Conservation (phyloP, 2,797 vertebrate species). For the Allobates femoralis region DNA sequence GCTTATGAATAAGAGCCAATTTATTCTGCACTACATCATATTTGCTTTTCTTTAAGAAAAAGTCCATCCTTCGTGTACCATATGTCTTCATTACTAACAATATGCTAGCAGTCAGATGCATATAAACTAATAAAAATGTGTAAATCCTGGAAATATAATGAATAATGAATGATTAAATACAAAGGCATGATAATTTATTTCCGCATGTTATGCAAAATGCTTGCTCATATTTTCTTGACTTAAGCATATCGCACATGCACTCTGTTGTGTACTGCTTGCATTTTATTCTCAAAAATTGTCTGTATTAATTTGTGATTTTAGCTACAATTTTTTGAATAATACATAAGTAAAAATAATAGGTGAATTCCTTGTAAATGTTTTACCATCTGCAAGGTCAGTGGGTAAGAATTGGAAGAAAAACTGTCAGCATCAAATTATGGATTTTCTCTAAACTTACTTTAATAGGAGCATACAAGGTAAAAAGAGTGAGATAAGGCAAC, state of each 20-base stretch:
- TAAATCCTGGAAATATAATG: conserved; percentile 23
- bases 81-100: conserved; percentile 45
- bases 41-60: conserved; percentile 42
- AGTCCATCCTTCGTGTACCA: conserved; percentile 17
- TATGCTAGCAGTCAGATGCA: conserved; percentile 34
- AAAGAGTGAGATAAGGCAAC: not conserved
- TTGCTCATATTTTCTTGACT: conserved; percentile 16
- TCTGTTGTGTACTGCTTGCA: not conserved
- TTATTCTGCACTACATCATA: conserved; percentile 27
- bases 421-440: not conserved
- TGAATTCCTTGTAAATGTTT: not conserved
- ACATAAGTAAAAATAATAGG: not conserved
- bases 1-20: conserved; percentile 39
- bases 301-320: conserved; percentile 21
- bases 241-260: not conserved
- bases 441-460: not conserved
- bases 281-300: conserved; percentile 22
- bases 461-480: not conserved
- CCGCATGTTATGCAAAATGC: conserved; percentile 20
- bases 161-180: conserved; percentile 19
- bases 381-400: not conserved
- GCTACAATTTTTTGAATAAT: conserved; percentile 22
- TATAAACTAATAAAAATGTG: conserved; percentile 31
- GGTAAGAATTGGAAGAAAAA: not conserved
- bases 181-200: conserved; percentile 22